A percentile compares a stretch with the other conserved stretches of the same genome.
These are phyloP conservation scores for Drosophila chauvacae DNA, from an alignment of 1,140 invertebrate genomes.

Conservation along the genomic window DNA sequence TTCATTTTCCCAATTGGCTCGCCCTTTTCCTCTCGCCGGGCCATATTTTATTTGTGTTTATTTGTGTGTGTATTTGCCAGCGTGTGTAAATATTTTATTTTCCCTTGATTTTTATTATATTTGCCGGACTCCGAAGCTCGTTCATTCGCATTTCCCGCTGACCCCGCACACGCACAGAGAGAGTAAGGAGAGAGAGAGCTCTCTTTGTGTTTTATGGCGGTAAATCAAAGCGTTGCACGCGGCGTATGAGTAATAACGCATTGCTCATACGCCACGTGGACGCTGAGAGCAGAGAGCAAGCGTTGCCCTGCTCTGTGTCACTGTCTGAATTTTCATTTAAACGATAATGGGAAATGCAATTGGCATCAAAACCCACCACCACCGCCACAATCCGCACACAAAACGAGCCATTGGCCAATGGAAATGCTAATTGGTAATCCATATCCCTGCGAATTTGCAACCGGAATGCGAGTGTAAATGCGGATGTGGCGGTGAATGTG, in stretches of 20 bases:
- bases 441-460: constrained; percentile 22
- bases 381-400: constrained; percentile 37
- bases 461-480: constrained; percentile 7
- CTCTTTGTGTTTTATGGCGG: constrained; percentile 54
- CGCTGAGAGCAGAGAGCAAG: constrained; percentile 3
- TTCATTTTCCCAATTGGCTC: constrained; percentile 81
- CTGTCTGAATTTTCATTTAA: constrained; percentile 72
- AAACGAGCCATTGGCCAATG: constrained; percentile 42
- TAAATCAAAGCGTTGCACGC: constrained; percentile 58
- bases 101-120: constrained; percentile 81
- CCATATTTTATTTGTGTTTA: constrained; percentile 80
- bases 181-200: neutral
- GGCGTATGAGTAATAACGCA: constrained; percentile 65
- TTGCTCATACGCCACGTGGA: constrained; percentile 10
- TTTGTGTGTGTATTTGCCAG: constrained; percentile 66
- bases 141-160: constrained; percentile 56
- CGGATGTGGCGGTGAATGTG: neutral
- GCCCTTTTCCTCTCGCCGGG: constrained; percentile 16
- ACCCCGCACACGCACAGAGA: neutral
- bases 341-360: constrained; percentile 72
- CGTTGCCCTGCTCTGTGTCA: constrained; percentile 22
- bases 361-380: constrained; percentile 16
- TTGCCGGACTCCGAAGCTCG: constrained; percentile 40
- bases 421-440: constrained; percentile 73
- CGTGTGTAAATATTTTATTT: constrained; percentile 83